These are phyloP conservation scores for Spodoptera frugiperda DNA, from an alignment of 1,140 invertebrate genomes.

Conservation along the genomic window DNA sequence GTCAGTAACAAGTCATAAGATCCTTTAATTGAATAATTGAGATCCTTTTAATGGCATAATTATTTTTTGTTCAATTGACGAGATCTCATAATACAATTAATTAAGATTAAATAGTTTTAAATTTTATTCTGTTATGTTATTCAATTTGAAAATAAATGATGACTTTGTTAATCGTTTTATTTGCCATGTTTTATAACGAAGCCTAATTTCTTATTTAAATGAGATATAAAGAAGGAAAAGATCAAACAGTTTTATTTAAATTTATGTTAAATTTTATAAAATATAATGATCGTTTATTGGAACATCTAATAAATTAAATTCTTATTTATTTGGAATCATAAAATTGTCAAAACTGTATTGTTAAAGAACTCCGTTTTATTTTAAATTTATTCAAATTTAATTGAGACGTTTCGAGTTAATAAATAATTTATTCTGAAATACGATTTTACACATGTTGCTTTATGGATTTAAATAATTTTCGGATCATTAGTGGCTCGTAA, in stretches of 20 bases:
- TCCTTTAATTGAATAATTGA: too few relatives aligned
- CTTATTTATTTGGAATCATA: slow-evolving; percentile 14
- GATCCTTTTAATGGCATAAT: too few relatives aligned
- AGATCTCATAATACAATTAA: neutral
- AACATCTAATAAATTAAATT: slow-evolving; percentile 41
- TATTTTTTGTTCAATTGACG: neutral
- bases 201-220: slow-evolving; percentile 25
- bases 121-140: neutral
- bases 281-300: slow-evolving; percentile 39
- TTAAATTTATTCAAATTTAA: slow-evolving; percentile 15
- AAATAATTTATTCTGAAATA: slow-evolving; percentile 30
- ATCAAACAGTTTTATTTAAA: slow-evolving; percentile 45
- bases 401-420: slow-evolving; percentile 4
- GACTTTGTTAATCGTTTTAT: slow-evolving; percentile 10
- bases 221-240: slow-evolving; percentile 13
- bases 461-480: slow-evolving; percentile 7
- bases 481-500: neutral
- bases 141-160: slow-evolving; percentile 10
- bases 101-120: neutral
- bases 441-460: slow-evolving; percentile 11
- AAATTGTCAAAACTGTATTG: slow-evolving; percentile 19
- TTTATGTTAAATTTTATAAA: slow-evolving; percentile 41
- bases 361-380: neutral
- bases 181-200: slow-evolving; percentile 3
- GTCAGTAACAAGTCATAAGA: neutral